Conservation (phyloP, 2,113 vertebrate species). For the Labrus mixtus region DNA sequence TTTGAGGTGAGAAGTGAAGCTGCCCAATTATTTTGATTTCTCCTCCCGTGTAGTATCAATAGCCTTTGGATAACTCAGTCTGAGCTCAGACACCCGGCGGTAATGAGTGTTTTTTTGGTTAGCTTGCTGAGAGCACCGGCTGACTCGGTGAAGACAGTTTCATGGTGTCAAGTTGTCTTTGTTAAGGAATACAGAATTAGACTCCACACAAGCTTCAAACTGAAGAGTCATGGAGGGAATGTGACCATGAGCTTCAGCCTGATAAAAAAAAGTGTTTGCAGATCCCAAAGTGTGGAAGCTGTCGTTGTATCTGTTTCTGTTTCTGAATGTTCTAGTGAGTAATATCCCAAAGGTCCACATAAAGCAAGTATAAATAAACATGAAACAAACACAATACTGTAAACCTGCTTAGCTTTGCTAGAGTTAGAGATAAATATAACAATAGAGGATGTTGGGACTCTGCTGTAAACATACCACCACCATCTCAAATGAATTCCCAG, state of each 20-base stretch:
- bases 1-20: constrained; percentile 46
- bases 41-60: constrained; percentile 33
- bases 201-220: not conserved
- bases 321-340: not conserved
- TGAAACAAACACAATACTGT: not conserved
- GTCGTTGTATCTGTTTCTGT: not conserved
- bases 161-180: constrained; percentile 10
- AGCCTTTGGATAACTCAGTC: constrained; percentile 32
- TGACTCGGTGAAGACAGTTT: constrained; percentile 16
- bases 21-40: constrained; percentile 52
- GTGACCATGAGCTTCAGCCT: not conserved
- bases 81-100: constrained; percentile 7
- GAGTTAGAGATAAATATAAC: not conserved
- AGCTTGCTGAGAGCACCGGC: not conserved
- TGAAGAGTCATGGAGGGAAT: not conserved
- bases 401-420: not conserved
- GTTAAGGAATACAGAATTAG: constrained; percentile 3
- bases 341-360: not conserved
- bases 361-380: not conserved
- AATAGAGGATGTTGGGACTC: not conserved
- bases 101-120: constrained; percentile 39
- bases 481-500: too few relatives aligned
- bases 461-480: not conserved
- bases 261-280: not conserved
- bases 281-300: not conserved